These are phyloP conservation scores for Phainopepla nitens DNA, from an alignment of 2,113 vertebrate genomes.

Conservation along the genomic window DNA sequence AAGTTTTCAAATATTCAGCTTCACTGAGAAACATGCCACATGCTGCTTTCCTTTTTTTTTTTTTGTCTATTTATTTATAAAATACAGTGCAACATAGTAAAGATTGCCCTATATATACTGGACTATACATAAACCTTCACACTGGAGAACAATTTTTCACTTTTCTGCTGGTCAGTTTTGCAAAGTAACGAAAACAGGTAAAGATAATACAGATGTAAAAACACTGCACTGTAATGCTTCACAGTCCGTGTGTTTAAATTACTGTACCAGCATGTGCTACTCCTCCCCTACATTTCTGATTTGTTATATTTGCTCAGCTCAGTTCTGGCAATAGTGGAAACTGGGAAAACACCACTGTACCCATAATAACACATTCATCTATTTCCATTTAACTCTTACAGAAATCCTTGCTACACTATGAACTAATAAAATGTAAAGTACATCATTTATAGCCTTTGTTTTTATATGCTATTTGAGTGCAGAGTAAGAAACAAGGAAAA, in stretches of 20 bases:
- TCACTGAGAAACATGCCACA: background rate
- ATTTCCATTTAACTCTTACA: background rate
- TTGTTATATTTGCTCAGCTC: background rate
- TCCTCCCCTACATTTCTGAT: background rate
- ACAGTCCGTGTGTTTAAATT: background rate
- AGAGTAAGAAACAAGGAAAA: background rate
- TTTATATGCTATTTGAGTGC: background rate
- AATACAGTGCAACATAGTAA: background rate
- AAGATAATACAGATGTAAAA: conserved; percentile 21
- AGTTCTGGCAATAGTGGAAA: background rate
- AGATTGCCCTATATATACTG: background rate
- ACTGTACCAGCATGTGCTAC: background rate
- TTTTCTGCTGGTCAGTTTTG: background rate
- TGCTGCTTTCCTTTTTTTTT: background rate
- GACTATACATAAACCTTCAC: background rate
- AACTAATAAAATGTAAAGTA: background rate
- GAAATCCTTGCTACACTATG: background rate
- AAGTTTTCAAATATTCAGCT: background rate
- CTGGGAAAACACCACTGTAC: background rate
- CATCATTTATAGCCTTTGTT: background rate
- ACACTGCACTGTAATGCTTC: background rate
- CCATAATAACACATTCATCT: background rate
- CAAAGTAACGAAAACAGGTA: background rate
- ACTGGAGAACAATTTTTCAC: background rate
- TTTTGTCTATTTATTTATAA: background rate